Evolutionary conservation across 2,797 vertebrate genomes (phyloP).

Genomic region (Rhinogobio ventralis): DNA sequence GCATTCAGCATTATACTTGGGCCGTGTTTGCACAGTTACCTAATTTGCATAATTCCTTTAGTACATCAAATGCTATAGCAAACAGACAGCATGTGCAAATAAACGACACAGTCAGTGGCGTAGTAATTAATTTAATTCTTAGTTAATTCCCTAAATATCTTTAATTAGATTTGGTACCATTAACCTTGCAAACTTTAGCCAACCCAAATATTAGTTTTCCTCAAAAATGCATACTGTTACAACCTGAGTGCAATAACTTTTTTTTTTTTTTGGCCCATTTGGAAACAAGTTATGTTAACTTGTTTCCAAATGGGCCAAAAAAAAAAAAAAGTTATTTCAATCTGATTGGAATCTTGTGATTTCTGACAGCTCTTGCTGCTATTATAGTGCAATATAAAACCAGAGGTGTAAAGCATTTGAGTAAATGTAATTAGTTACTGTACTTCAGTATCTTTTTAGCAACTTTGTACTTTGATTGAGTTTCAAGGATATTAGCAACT

Average conservation of each 20-base stretch:
- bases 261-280: too few species aligned
- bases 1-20: not conserved
- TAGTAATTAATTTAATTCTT: not conserved
- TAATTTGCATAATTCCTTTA: constrained; percentile 19
- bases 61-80: constrained; percentile 4
- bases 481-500: too few species aligned
- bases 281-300: too few species aligned
- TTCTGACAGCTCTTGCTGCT: not conserved
- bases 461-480: too few species aligned
- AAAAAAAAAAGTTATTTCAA: not conserved
- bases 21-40: not conserved
- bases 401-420: too few species aligned
- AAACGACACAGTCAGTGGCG: not conserved
- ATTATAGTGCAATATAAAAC: not conserved
- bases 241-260: too few species aligned
- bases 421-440: too few species aligned
- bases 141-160: not conserved
- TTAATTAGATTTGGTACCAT: constrained; percentile 5
- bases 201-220: not conserved
- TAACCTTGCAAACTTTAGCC: constrained; percentile 3
- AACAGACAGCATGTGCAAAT: constrained; percentile 22
- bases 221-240: not conserved
- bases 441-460: too few species aligned
- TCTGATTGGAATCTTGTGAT: not conserved
- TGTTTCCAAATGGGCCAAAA: not conserved